Conservation (phyloP, 23 tunicate genomes). For the Halocynthia aurantium region DNA sequence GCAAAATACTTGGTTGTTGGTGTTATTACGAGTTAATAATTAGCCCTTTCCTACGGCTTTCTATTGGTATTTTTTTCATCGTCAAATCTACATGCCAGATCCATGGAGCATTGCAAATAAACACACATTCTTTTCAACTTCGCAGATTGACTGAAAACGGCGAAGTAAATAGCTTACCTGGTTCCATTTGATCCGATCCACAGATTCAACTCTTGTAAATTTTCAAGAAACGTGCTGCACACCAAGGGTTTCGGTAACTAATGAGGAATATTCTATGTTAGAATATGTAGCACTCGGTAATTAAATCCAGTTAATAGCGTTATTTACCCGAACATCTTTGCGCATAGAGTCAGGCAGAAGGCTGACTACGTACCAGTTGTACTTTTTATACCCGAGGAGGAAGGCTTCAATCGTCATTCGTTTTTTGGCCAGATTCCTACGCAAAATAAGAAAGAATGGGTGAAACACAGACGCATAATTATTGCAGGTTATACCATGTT, state of each 20-base stretch:
- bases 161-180: constrained; percentile 16
- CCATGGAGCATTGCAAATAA: background rate
- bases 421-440: background rate
- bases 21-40: too few species aligned
- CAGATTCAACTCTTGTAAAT: constrained; percentile 67
- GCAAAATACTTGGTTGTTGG: too few species aligned
- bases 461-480: too few species aligned
- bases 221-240: constrained; percentile 68
- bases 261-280: too few species aligned
- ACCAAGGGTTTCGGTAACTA: constrained; percentile 55
- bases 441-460: too few species aligned
- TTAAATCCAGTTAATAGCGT: too few species aligned
- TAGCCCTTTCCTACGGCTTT: too few species aligned
- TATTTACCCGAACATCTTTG: constrained; percentile 50
- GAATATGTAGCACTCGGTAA: too few species aligned
- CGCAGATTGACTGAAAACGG: background rate
- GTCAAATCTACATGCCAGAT: too few species aligned
- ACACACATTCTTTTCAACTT: background rate
- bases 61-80: too few species aligned
- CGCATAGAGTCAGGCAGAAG: constrained; percentile 76
- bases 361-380: constrained; percentile 88
- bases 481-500: too few species aligned
- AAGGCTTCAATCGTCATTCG: constrained; percentile 73
- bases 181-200: constrained; percentile 95
- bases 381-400: constrained; percentile 36